A percentile compares a stretch with the other conserved stretches of the same genome.
Evolutionary conservation across 2,797 vertebrate genomes (phyloP).

Genomic region (Xerus rutilus): DNA sequence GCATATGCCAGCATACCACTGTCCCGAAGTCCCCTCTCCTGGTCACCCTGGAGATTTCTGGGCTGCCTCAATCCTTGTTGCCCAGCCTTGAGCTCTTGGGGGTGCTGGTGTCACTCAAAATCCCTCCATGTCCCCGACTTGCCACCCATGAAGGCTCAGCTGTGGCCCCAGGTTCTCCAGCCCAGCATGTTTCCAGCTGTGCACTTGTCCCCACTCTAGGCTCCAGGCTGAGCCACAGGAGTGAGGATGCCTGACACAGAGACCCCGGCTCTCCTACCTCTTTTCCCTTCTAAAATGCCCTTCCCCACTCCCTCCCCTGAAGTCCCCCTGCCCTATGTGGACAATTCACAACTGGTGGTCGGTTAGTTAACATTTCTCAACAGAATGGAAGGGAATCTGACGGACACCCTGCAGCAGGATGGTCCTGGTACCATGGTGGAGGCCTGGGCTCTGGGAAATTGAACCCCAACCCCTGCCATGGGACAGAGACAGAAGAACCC

Average conservation of each 20-base stretch:
- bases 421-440: no score
- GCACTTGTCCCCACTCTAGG: not conserved
- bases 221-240: not conserved
- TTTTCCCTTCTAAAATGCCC: not conserved
- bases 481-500: not conserved
- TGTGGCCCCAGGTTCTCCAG: no score
- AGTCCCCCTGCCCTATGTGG: not conserved
- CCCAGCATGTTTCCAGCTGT: not conserved
- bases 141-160: not conserved
- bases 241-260: rapidly evolving
- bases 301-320: not conserved
- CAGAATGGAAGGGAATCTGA: not conserved
- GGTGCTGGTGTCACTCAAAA: not conserved
- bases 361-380: not conserved
- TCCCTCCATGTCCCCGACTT: not conserved
- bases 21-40: not conserved
- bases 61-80: not conserved
- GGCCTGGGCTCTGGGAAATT: not conserved
- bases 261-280: rapidly evolving
- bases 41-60: not conserved
- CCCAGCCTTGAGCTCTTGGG: not conserved
- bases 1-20: not conserved
- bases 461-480: not conserved
- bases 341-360: no score
- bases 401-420: not conserved